Evolutionary conservation across 2,888 invertebrate genomes (phyloP).

Genomic region (Lycaena phlaeas): DNA sequence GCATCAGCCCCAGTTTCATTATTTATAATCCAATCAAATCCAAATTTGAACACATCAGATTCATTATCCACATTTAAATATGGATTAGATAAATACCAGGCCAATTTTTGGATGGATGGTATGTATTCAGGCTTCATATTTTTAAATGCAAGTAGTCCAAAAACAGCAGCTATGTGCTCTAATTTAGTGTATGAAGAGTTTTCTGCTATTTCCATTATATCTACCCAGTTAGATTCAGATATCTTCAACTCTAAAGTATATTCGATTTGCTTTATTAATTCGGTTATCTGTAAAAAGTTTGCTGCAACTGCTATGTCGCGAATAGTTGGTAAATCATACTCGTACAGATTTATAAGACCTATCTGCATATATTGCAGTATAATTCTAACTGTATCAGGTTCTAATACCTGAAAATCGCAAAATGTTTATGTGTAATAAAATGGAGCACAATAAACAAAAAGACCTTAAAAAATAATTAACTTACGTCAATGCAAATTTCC

Average conservation of each 20-base stretch:
- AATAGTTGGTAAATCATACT: slow-evolving; percentile 33
- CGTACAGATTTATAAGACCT: slow-evolving; percentile 45
- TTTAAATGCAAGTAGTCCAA: slow-evolving; percentile 45
- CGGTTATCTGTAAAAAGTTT: slow-evolving; percentile 52
- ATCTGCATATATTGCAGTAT: slow-evolving; percentile 47
- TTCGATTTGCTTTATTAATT: slow-evolving; percentile 51
- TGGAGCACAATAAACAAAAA: not conserved
- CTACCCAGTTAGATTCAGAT: slow-evolving; percentile 39
- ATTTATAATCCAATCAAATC: slow-evolving; percentile 40
- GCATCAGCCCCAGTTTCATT: slow-evolving; percentile 39
- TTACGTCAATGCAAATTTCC: slow-evolving; percentile 51
- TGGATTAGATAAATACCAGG: slow-evolving; percentile 59
- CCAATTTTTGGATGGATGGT: slow-evolving; percentile 37
- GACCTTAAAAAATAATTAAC: slow-evolving; percentile 23
- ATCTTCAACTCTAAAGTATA: slow-evolving; percentile 40
- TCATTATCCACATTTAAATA: slow-evolving; percentile 41
- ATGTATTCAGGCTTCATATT: slow-evolving; percentile 40
- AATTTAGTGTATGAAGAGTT: slow-evolving; percentile 34
- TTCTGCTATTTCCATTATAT: slow-evolving; percentile 46
- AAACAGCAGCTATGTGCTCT: slow-evolving; percentile 35
- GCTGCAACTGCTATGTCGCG: slow-evolving; percentile 45
- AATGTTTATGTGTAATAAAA: not conserved
- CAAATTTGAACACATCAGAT: slow-evolving; percentile 49
- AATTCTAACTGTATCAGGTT: slow-evolving; percentile 45
- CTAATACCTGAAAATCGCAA: slow-evolving; percentile 42